A percentile compares a stretch with the other conserved stretches of the same genome.
Evolutionary conservation across 2,888 invertebrate species (phyloP).

Genomic region (Leptura quadrifasciata): DNA sequence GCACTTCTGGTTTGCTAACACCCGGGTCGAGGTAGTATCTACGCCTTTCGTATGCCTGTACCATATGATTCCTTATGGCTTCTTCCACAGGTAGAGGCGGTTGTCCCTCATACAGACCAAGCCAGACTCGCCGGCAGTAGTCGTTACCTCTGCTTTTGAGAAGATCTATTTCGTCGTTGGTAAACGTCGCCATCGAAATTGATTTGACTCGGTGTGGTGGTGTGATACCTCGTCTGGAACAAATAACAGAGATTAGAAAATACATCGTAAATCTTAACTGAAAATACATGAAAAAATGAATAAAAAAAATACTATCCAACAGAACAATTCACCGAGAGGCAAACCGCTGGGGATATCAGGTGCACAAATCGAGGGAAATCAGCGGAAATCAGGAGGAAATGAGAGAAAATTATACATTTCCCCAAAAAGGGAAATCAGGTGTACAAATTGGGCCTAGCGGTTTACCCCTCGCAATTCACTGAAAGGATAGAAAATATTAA

Average conservation of each 20-base stretch:
- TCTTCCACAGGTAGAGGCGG: constrained; percentile 83
- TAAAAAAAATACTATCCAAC: too few species aligned
- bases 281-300: too few species aligned
- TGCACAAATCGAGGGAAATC: too few species aligned
- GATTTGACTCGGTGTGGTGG: constrained; percentile 99
- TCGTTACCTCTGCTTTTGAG: constrained; percentile 94
- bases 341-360: too few species aligned
- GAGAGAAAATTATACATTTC: too few species aligned
- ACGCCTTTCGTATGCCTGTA: constrained; percentile 95
- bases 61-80: constrained; percentile 93
- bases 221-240: constrained; percentile 94
- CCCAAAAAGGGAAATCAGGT: too few species aligned
- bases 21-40: constrained; percentile 75
- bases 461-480: too few species aligned
- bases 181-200: constrained; percentile 98
- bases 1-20: constrained; percentile 50
- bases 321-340: too few species aligned
- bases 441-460: too few species aligned
- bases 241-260: constrained; percentile 54
- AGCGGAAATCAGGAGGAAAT: too few species aligned
- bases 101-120: constrained; percentile 89
- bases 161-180: constrained; percentile 94
- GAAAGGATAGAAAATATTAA: too few species aligned
- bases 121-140: constrained; percentile 93
- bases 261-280: not conserved